Evolutionary conservation across 2,797 vertebrate species (phyloP).

Genomic region (Propithecus deckenii): DNA sequence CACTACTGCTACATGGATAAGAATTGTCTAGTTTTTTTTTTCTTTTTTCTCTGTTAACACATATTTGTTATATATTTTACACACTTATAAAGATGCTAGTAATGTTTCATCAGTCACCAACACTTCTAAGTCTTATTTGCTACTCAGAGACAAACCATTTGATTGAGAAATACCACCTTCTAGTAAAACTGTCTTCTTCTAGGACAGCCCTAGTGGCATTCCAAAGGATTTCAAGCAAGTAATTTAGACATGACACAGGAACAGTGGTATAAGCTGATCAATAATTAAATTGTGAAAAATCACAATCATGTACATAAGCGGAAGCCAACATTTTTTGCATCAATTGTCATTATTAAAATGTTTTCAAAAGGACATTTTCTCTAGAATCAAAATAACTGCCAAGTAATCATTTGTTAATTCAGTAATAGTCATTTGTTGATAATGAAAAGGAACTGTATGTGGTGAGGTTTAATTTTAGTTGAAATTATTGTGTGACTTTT

Average conservation of each 20-base stretch:
- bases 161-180: not conserved
- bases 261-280: not conserved
- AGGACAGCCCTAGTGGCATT: not conserved
- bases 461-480: slow-evolving; percentile 29
- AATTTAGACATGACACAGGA: not conserved
- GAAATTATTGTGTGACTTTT: slow-evolving; percentile 57
- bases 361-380: slow-evolving; percentile 20
- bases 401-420: slow-evolving; percentile 46
- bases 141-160: not conserved
- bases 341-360: slow-evolving; percentile 39
- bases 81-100: not conserved
- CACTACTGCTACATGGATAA: not conserved
- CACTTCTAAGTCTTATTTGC: not conserved
- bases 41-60: not conserved
- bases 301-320: not conserved
- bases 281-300: not conserved
- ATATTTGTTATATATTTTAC: not conserved
- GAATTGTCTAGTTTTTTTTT: not conserved
- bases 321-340: not conserved
- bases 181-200: not conserved
- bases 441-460: slow-evolving; percentile 36
- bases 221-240: not conserved
- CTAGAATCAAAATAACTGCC: not conserved
- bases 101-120: not conserved
- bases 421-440: slow-evolving; percentile 18